A percentile compares a stretch with the other conserved stretches of the same genome.
phyloP scores from a whole-genome alignment of 2,888 invertebrate species.

The Terebella lapidaria region DNA sequence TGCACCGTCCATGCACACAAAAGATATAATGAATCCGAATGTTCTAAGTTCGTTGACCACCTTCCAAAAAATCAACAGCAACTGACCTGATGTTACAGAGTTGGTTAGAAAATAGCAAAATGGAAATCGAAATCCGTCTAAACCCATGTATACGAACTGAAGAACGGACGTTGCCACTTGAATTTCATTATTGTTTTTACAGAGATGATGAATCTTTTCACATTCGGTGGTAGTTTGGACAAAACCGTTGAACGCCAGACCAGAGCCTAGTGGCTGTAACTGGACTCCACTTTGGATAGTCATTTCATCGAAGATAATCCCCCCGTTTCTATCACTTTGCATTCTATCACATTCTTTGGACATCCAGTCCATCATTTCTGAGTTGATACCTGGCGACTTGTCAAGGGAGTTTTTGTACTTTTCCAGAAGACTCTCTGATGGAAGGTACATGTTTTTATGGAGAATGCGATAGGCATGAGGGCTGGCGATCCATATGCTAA shows the following conservation, averaged over 20 bases:
- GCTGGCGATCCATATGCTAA: no score
- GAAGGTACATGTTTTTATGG: no score
- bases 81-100: background rate
- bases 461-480: no score
- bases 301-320: background rate
- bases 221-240: background rate
- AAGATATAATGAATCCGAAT: background rate
- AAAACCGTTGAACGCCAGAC: background rate
- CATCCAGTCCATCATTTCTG: background rate
- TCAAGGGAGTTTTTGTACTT: background rate
- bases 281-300: background rate
- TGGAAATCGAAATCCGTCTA: background rate
- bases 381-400: background rate
- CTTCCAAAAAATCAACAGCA: background rate
- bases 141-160: background rate
- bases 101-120: background rate
- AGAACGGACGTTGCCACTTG: background rate
- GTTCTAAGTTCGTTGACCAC: background rate
- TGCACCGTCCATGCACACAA: background rate
- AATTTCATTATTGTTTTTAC: background rate
- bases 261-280: background rate
- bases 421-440: background rate
- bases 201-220: background rate
- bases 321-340: background rate
- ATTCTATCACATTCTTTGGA: background rate